Evolutionary conservation across 2,113 vertebrate genomes (phyloP), one percentile per base, ranked within the genome.

Genomic region (Lonchura striata): DNA sequence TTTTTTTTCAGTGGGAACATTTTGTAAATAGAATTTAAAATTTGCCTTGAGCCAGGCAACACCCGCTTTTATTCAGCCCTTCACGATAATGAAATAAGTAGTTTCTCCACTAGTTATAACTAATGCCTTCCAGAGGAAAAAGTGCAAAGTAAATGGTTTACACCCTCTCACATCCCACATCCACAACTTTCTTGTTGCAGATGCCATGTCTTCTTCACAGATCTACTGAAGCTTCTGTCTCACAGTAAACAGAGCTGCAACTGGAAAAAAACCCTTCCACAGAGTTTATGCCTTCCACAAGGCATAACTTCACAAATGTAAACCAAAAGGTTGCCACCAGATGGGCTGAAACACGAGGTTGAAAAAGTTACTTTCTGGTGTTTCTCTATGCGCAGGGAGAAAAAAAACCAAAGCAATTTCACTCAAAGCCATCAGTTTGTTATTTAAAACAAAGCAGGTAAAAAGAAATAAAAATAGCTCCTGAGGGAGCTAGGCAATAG

Each of bases 1-100:
- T 87, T 97, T 87, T 97, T 94, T 71, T 61, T 0, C 89, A 97
- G 92, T 72, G 88, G 92, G 95, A 97, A 86, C 78, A 94, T 96
- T 97, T 98, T 96, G 96, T 96, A 97, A 97, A 96, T 97, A 96
- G 90, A 96, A 95, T 90, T 93, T 92, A 93, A 95, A 94, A 76
- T 97, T 97, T 95, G 46, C 95, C 96, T 94, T 95, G 87, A 97
- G 97, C 97, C 96, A 97, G 86, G 81, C 93, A 98, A 95, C 95
- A 97, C 95, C 90, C 65, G 13, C 96, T 96, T 96, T 94, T 94
- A 93, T 92, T 90, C 82, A 94, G 41, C 41, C 56, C 82, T 95
- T 84, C 82, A 69, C 10, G 39, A 96, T 93, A 95, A 94, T 91
- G 86, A 96, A 97, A 92, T 86, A 91, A 88, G 93, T 52, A 85